phyloP scores from a whole-genome alignment of 2,888 invertebrate species.

The Callyntrura guangdongensis region DNA sequence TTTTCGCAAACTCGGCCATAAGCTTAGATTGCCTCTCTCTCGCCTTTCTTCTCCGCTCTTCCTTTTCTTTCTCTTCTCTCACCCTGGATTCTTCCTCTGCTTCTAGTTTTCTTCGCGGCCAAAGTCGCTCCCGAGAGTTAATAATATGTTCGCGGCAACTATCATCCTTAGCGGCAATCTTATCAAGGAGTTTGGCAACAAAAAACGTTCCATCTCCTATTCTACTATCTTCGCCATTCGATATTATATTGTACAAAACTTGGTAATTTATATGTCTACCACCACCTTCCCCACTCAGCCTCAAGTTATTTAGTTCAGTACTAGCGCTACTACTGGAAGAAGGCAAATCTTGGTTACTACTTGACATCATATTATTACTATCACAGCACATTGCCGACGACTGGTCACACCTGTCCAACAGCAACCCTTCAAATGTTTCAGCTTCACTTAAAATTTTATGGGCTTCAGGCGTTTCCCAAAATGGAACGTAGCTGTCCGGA shows the following conservation, averaged over 20 bases:
- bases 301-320: background rate
- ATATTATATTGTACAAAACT: constrained; percentile 65
- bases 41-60: constrained; percentile 93
- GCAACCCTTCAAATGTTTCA: constrained; percentile 57
- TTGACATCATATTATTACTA: constrained; percentile 31
- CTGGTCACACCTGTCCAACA: constrained; percentile 26
- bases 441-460: constrained; percentile 79
- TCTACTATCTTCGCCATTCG: constrained; percentile 85
- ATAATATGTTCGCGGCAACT: constrained; percentile 89
- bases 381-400: constrained; percentile 70
- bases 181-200: constrained; percentile 92
- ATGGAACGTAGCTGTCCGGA: constrained; percentile 91
- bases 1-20: constrained; percentile 96
- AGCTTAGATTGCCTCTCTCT: constrained; percentile 96
- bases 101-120: constrained; percentile 91
- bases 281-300: background rate
- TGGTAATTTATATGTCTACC: constrained; percentile 63
- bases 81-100: constrained; percentile 91
- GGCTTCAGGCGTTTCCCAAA: constrained; percentile 83
- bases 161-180: constrained; percentile 90
- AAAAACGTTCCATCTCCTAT: constrained; percentile 96
- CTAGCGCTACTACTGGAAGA: constrained; percentile 67
- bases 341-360: constrained; percentile 67
- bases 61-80: constrained; percentile 91
- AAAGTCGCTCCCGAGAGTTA: constrained; percentile 90